Evolutionary conservation across 2,797 vertebrate species (phyloP), one percentile per base, ranked within the genome.

Genomic region (Gymnoscopelus microlampas): DNA sequence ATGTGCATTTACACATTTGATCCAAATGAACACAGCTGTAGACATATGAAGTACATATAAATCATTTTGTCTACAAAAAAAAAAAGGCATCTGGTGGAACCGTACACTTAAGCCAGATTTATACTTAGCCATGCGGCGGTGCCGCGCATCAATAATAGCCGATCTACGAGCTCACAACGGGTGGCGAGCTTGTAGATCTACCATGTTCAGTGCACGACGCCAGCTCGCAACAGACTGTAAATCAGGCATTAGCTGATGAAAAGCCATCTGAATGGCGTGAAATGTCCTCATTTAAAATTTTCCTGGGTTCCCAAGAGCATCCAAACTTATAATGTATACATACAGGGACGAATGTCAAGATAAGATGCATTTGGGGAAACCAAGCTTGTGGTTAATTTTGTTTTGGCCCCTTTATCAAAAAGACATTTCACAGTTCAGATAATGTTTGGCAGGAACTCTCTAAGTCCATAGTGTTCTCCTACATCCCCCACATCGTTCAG

Each of bases 361-460:
- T 53, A 55, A 24, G 63, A 77, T 69, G 71, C 70, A 74, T 84
- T 71, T 76, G 29, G 5, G 65, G 19, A 82, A 76, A 74, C 66
- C 80, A 80, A 54, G 72, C 26, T 19, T 3, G 19, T 49, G 15
- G 23, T 7, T 63, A 14, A 8, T 44, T 70, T 69, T 77, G 48
- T 29, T 56, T 62, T 23, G 29, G 53, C 14, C 60, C 7, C 39
- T 44, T 44, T 44, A 1, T 1, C 8, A 44, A 44, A 44, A 44
- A 48, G 53, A 66, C 56, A 35, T 32, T 53, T 63, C 63, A 23
- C 29, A 4, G 48, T 51, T 39, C 47, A 32, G 12, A 51, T 13
- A n/a, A 51, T 15, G n/a, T 13, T n/a, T 13, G 12, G n/a, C 50
- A 51, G 50, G 44, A 32, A 35, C 58, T 71, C 67, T 60, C 7